phyloP scores from a whole-genome alignment of 37 sponge, comb jelly and placozoan species.

The Geodia barretti region DNA sequence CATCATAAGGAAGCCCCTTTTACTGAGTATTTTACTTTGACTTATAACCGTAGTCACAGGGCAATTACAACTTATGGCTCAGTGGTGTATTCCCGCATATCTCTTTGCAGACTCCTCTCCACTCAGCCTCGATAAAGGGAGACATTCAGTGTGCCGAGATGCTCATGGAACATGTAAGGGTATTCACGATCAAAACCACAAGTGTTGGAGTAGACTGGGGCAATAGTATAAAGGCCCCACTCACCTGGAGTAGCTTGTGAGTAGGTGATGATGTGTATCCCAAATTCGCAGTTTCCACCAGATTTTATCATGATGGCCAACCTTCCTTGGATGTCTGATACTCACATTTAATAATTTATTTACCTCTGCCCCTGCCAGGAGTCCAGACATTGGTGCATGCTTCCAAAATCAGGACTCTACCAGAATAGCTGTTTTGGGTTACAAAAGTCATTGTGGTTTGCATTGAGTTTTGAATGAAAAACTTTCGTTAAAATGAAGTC shows the following conservation, averaged over 20 bases:
- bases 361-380: no score
- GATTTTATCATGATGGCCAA: constrained; percentile 61
- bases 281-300: constrained; percentile 84
- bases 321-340: constrained; percentile 91
- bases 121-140: constrained; percentile 76
- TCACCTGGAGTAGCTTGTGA: neutral
- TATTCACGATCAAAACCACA: constrained; percentile 22
- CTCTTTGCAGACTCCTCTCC: constrained; percentile 65
- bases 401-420: no score
- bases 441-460: no score
- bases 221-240: neutral
- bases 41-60: no score
- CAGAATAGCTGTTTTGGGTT: no score
- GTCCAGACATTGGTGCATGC: no score
- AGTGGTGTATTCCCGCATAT: neutral
- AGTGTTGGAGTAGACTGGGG: neutral
- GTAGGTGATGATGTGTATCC: constrained; percentile 57
- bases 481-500: no score
- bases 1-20: no score
- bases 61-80: neutral
- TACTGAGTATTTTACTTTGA: no score
- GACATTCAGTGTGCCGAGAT: constrained; percentile 80
- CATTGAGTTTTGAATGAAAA: no score
- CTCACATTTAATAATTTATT: constrained; percentile 13
- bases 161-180: constrained; percentile 75